A percentile compares a stretch with the other conserved stretches of the same genome.
These are phyloP conservation scores for Mirza zaza DNA, from an alignment of 2,113 vertebrate genomes.

Conservation along the genomic window DNA sequence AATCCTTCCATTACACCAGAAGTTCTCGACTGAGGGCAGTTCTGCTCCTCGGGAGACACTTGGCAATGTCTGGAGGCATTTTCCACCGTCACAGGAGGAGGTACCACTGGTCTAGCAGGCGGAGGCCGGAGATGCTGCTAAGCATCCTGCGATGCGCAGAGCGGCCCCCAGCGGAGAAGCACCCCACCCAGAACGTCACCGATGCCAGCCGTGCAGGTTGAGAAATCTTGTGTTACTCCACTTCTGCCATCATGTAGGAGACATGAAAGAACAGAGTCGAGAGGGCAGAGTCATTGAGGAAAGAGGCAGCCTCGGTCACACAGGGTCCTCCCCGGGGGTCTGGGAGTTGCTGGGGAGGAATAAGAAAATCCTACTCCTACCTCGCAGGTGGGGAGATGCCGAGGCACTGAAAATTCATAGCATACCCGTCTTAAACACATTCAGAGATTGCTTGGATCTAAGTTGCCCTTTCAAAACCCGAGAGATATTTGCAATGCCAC, in stretches of 20 bases:
- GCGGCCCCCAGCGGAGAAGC: neutral
- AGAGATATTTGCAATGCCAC: neutral
- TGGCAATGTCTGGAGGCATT: neutral
- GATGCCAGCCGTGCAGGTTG: rapidly evolving
- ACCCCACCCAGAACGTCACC: rapidly evolving
- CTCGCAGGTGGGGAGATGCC: neutral
- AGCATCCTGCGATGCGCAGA: rapidly evolving
- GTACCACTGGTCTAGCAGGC: rapidly evolving
- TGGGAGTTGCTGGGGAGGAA: neutral
- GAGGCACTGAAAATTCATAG: neutral
- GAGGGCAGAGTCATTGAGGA: rapidly evolving
- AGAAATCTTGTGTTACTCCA: rapidly evolving
- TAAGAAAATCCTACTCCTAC: neutral
- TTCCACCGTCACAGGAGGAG: neutral
- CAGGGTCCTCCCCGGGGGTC: neutral
- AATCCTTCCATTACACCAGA: rapidly evolving
- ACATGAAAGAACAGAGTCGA: neutral
- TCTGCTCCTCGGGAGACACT: neutral
- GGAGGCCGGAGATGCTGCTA: neutral
- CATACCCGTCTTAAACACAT: rapidly evolving
- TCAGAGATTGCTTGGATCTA: slow-evolving; percentile 32
- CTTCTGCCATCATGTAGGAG: rapidly evolving
- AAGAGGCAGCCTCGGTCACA: neutral
- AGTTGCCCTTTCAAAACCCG: slow-evolving; percentile 29
- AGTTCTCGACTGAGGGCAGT: neutral